Evolutionary conservation across 2,888 invertebrate species (phyloP), one percentile per base, ranked within the genome.

Genomic region (Lithophane socia): DNA sequence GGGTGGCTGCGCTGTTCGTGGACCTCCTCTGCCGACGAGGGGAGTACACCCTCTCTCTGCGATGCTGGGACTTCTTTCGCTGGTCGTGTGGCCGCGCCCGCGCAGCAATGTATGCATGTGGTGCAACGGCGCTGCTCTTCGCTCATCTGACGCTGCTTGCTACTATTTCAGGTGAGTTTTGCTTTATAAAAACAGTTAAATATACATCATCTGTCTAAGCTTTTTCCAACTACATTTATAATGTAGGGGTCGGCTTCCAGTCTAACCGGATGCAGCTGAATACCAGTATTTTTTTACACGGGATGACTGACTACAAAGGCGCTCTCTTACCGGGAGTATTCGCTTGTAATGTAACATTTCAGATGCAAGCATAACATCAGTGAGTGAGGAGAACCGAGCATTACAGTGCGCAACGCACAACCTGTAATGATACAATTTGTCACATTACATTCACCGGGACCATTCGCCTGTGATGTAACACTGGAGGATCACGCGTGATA

Each of bases 1-100:
- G 96, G 96, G 96, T 96, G 60, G 94, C 92, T 12, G 96, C 96
- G 0, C 78, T 96, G 4, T 96, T 96, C 88, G 94, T 96, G 78
- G 96, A 96, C 89, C 90, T 96, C 37, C 90, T 96, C 13, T 95
- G 95, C 73, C 94, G 96, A 0, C 92, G 96, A 0, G 96, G 96
- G 12, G 96, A 96, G 76, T 96, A 96, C 88, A 94, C 96, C 0
- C 81, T 96, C 71, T 91, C 94, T 2, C 89, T 96, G 24, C 92
- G 96, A 1, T 96, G 96, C 80, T 96, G 96, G 96, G 96, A 96
- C 90, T 96, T 96, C 91, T 88, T 92, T 87, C 90, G 96, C 7
- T 96, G 96, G 96, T 95, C 95, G 9, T 96, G 96, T 71, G 96
- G 96, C 0, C 88, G 96, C 9, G 96, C 95, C 0, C 89, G 96